phyloP scores from a whole-genome alignment of 2,797 vertebrate genomes.

The Danio choprae region DNA sequence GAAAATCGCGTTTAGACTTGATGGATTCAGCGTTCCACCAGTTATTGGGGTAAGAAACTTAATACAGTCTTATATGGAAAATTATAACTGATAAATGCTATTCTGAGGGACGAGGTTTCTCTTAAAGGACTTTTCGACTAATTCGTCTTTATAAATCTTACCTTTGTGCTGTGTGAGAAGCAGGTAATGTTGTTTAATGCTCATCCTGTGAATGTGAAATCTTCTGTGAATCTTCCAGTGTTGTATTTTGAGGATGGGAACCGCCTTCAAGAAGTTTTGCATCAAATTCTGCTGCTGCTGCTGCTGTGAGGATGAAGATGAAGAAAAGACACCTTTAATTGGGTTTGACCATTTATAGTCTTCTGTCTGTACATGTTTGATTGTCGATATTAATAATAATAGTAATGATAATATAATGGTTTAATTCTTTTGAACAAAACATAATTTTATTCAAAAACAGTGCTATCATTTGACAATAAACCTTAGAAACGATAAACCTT shows the following conservation, averaged over 20 bases:
- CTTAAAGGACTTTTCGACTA: background rate
- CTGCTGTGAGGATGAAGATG: constrained; percentile 61
- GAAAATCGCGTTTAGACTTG: background rate
- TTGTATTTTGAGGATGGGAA: constrained; percentile 67
- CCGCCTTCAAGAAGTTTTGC: constrained; percentile 68
- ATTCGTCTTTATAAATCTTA: background rate
- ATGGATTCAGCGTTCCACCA: background rate
- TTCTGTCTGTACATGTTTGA: too few relatives aligned
- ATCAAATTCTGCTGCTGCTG: constrained; percentile 78
- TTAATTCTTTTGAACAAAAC: too few relatives aligned
- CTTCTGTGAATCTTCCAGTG: constrained; percentile 2
- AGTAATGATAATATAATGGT: too few relatives aligned
- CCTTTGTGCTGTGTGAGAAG: background rate
- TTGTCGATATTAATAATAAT: too few relatives aligned
- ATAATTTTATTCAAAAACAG: too few relatives aligned
- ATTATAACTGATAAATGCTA: background rate
- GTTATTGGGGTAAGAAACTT: constrained; percentile 2
- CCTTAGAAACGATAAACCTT: too few relatives aligned
- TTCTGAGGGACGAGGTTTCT: constrained; percentile 17
- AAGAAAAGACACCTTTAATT: constrained; percentile 79
- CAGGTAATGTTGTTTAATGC: background rate
- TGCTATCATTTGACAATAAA: too few relatives aligned
- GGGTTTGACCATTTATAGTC: constrained; percentile 64
- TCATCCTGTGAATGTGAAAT: background rate
- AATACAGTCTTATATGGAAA: background rate